Base-by-base conservation (phyloP, 2,797 vertebrate species). In the Phoeniculus purpureus region DNA sequence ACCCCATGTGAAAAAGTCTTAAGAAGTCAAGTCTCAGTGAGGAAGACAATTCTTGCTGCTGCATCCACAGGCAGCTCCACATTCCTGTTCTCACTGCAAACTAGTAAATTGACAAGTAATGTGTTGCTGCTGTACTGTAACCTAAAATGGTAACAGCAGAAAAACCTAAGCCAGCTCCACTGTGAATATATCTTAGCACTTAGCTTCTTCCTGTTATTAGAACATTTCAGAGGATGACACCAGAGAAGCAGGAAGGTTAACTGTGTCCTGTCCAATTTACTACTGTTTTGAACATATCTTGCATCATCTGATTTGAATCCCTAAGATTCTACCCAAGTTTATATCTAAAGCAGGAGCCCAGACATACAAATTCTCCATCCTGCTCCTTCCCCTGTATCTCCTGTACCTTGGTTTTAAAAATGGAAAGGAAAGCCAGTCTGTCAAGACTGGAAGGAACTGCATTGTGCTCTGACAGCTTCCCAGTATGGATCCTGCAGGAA, bases 331-430 rank as follows among this genome's bases (percentile, higher is more conserved):
- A 50, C 8, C 4, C 50, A 31, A 64, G 4, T 81, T 81, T 72
- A 4, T 31, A 51, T 9, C 10, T 86, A n/a, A 86, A 64, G 15
- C 11, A 14, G 20, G 9, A 71, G 6, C 8, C 10, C 43, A 26
- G 12, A 19, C 3, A 21, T 3, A 6, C 4, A 54, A 54, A 5
- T 40, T 79, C n/a, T 7, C 3, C 15, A 18, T 6, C 2, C 5
- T 4, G 67, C 14, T 76, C 12, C 18, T 19, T 47, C 22, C 10
- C n/a, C 15, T 67, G 5, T 26, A 50, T 37, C 18, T 16, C 17
- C 18, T 60, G 17, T 25, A 72, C 8, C 13, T 91, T 58, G 18
- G 8, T 72, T 91, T 93, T 66, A 55, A 62, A 87, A 71, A 26
- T 2, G 2, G 21, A 83, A 84, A 79, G 12, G 32, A 66, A 90